Base-by-base conservation (phyloP, 2,113 vertebrate genomes). In the Dipodomys merriami region DNA sequence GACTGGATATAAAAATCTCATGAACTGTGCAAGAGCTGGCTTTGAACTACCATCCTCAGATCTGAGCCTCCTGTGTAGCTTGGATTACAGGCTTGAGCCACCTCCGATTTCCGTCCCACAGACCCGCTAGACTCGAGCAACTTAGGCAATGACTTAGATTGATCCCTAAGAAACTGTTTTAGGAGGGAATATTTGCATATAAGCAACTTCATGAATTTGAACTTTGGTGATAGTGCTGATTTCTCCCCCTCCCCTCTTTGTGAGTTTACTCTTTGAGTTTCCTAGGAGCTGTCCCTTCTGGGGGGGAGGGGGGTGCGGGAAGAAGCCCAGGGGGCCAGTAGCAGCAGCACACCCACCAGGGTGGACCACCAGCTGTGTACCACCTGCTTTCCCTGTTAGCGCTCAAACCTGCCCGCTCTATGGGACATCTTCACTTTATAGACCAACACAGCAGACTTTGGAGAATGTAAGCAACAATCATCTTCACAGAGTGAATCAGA, bases 361-460 rank as follows among this genome's bases (percentile, higher is more conserved):
- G 53, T 57, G 7, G 30, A 9, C 23, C 8, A 19, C 57, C 30
- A 23, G 7, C 16, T 62, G 22, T 11, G n/a, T 11, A 30, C 64
- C 10, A 13, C 15, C 23, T 22, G n/a, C 64, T 13, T 22, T 30
- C n/a, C 72, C 46, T 33, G 5, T 10, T 29, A 22, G 11, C 6
- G 10, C 8, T 7, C 29, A 23, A 77, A 44, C 12, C n/a, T 2
- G 7, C 67, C 27, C 9, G 2, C 6, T 7, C 25, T 1, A 3
- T 10, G 65, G 3, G 1, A 69, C 86, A 53, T 3, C 29, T 46
- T 44, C 57, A 8, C 67, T 53, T 62, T 3, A 27, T 10, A 69
- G 25, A 12, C 6, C 16, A 53, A 53, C 39, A 6, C 2, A 69
- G 39, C 22, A 83, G 64, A 22, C 16, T 7, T 1, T 12, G 73